phyloP scores from a whole-genome alignment of 2,113 vertebrate genomes.

The Hydrochoerus hydrochaeris region DNA sequence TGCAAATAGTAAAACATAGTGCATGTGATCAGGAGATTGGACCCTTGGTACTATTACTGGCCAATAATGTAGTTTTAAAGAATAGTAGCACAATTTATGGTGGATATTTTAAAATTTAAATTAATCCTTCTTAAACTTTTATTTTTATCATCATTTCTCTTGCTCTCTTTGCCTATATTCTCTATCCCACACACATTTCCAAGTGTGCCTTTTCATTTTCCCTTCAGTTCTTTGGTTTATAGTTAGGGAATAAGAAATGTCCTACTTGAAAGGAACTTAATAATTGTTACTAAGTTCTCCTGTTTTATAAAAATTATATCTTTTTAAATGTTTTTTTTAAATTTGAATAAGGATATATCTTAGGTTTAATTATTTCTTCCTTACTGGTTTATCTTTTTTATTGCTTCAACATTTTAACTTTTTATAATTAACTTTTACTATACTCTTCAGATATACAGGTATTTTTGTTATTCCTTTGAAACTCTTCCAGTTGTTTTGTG shows the following conservation, averaged over 20 bases:
- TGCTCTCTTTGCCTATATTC: background rate
- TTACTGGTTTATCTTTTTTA: conserved; percentile 20
- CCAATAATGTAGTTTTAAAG: background rate
- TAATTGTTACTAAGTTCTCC: conserved; percentile 17
- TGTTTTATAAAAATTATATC: background rate
- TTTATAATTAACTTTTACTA: conserved; percentile 25
- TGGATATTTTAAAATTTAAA: background rate
- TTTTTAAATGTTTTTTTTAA: conserved; percentile 50
- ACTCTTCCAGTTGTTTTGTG: background rate
- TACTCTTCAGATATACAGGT: conserved; percentile 17
- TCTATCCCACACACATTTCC: background rate
- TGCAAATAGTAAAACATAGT: background rate
- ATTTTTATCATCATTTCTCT: background rate
- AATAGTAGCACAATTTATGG: background rate
- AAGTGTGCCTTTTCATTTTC: background rate
- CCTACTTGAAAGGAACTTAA: background rate
- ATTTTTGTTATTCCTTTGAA: conserved; percentile 5
- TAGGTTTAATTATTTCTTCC: conserved; percentile 16
- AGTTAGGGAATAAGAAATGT: conserved; percentile 40
- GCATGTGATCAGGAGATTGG: background rate
- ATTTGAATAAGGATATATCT: conserved; percentile 24
- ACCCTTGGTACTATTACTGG: background rate
- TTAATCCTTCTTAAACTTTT: background rate
- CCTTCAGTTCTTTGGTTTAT: background rate
- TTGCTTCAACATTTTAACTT: conserved; percentile 55